Conservation (phyloP, 2,113 vertebrate genomes). For the Ploceus nigricollis region DNA sequence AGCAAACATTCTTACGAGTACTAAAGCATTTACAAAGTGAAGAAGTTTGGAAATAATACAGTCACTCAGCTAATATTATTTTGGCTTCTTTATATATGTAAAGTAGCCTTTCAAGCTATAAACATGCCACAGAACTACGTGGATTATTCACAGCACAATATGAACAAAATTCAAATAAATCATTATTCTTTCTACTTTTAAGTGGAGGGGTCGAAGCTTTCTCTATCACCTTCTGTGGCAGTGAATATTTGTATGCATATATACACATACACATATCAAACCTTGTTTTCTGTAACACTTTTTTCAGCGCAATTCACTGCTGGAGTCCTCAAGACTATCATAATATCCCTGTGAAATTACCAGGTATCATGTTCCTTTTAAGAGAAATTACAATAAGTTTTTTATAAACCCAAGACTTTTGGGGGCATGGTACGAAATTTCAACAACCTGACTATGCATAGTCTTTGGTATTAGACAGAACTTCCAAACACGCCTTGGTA, state of each 20-base stretch:
- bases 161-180: background rate
- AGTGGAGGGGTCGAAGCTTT: background rate
- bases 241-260: background rate
- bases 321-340: background rate
- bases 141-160: background rate
- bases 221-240: background rate
- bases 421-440: background rate
- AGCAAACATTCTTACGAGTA: background rate
- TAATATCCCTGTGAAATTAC: background rate
- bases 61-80: background rate
- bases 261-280: accelerated
- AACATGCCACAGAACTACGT: background rate
- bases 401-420: background rate
- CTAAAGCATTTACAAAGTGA: background rate
- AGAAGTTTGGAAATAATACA: background rate
- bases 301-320: background rate
- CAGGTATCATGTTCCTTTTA: background rate
- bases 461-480: background rate
- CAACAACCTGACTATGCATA: background rate
- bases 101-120: background rate
- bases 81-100: background rate
- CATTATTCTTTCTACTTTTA: background rate
- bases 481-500: background rate
- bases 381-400: background rate
- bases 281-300: background rate